Base-by-base conservation (phyloP, 2,888 invertebrate genomes). In the Hetaerina titia region DNA sequence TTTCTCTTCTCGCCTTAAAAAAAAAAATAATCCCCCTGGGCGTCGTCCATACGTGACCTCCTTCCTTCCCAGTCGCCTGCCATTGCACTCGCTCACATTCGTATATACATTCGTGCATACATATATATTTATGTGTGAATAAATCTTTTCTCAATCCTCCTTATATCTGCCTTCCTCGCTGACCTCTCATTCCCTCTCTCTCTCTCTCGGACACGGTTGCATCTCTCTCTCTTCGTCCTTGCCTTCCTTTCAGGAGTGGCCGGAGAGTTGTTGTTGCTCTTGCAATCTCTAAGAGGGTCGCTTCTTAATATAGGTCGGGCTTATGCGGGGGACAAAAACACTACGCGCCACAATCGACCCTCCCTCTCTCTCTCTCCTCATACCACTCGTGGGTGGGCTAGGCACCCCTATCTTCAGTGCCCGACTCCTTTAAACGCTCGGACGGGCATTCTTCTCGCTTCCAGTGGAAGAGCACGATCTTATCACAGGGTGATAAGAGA, bases 211-310 rank as follows among this genome's bases (percentile, higher is more conserved):
- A 45, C 45, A 45, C 45, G 45, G 45, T 2, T 45, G 45, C 45
- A 45, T 31, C 81, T 31, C 13, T 81, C 74, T 11, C 81, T 81
- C 81, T 31, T 31, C 74, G 92, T 56, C 92, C 92, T 92, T 92
- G 92, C 74, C 92, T 92, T 90, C 64, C 90, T 90, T 90, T 56
- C n/a, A 7, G 69, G 92, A 69, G 56, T 92, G 22, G 69, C 25
- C 56, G 69, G 56, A 15, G 57, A 56, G 92, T 81, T 31, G 31
- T 81, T 81, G 69, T 69, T 69, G 69, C n/a, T 69, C 69, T 69
- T n/a, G 81, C 81, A 81, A 81, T 81, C 81, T 81, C 81, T 11
- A 81, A 31, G 81, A 81, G 81, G 31, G 81, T 81, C 81, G 81
- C 81, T 31, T 81, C 81, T 81, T 81, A 81, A 81, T 81, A 31